Evolutionary conservation across 2,888 invertebrate species (phyloP).

Genomic region (Patella pellucida): DNA sequence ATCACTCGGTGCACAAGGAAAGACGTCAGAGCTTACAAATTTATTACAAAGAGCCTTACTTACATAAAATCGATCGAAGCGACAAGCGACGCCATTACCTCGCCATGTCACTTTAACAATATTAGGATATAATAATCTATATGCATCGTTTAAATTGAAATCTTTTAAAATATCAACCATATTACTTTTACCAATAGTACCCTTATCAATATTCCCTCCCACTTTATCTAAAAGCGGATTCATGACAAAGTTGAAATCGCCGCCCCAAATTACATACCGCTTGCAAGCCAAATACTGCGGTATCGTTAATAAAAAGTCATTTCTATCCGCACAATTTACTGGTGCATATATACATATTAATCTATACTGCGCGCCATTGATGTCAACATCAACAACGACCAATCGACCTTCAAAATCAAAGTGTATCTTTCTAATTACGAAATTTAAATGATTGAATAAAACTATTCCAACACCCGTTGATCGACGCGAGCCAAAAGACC

Average conservation of each 20-base stretch:
- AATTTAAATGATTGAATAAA: neutral
- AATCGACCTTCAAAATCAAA: conserved; percentile 7
- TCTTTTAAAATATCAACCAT: neutral
- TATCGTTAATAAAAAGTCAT: conserved; percentile 1
- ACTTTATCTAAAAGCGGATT: neutral
- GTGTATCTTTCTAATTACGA: conserved; percentile 1
- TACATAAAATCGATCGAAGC: conserved; percentile 4
- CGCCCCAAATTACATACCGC: neutral
- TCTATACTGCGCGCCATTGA: neutral
- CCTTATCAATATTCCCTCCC: neutral
- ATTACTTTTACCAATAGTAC: neutral
- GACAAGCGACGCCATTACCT: neutral
- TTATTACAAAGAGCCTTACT: neutral
- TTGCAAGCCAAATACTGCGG: conserved; percentile 1
- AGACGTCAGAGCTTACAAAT: neutral
- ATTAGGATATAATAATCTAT: neutral
- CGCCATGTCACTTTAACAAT: conserved; percentile 9
- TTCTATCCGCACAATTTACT: neutral
- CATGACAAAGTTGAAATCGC: conserved; percentile 3
- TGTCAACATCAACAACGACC: conserved; percentile 5
- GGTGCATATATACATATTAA: conserved; percentile 5
- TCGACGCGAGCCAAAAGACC: neutral
- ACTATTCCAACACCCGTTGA: conserved; percentile 1
- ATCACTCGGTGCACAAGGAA: neutral
- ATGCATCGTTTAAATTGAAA: conserved; percentile 4